Percentiles rank a stretch among this genome's conserved stretches.
Conservation (phyloP, 1,140 invertebrate genomes). For the Drosophila insularis region DNA sequence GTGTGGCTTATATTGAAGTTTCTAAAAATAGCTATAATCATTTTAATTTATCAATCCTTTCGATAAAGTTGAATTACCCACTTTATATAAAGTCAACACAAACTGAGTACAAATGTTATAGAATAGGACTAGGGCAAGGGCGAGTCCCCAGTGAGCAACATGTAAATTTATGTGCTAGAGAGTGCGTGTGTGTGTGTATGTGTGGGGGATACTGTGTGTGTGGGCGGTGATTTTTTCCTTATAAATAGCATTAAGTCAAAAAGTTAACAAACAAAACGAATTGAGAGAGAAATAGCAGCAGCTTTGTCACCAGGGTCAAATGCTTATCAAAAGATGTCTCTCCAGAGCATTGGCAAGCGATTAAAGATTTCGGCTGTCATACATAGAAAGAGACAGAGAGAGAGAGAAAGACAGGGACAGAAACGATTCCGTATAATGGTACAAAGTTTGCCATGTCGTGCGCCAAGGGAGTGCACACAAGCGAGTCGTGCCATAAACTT, state of each 20-base stretch:
- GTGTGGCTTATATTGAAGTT: not conserved
- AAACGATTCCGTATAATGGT: slow-evolving; percentile 34
- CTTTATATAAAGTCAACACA: not conserved
- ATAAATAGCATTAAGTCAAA: slow-evolving; percentile 56
- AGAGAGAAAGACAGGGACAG: not conserved
- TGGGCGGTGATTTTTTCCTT: slow-evolving; percentile 44
- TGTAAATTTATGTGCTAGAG: slow-evolving; percentile 40
- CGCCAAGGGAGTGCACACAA: slow-evolving; percentile 11
- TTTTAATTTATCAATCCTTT: not conserved
- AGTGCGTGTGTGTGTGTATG: slow-evolving; percentile 30
- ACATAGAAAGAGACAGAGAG: not conserved
- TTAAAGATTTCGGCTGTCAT: slow-evolving; percentile 64
- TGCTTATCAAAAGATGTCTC: slow-evolving; percentile 70
- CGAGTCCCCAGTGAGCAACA: slow-evolving; percentile 41
- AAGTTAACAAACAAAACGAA: slow-evolving; percentile 45
- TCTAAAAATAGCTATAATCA: not conserved
- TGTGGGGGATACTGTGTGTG: slow-evolving; percentile 31
- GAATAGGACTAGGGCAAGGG: slow-evolving; percentile 38
- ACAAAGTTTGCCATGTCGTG: slow-evolving; percentile 28
- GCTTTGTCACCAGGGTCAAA: slow-evolving; percentile 53
- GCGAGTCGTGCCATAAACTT: not conserved
- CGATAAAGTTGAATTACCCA: not conserved
- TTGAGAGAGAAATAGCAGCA: slow-evolving; percentile 26
- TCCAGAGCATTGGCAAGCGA: slow-evolving; percentile 68
- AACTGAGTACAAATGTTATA: slow-evolving; percentile 11